Base-by-base conservation (phyloP, 1,140 invertebrate species). In the Gerris buenoi region DNA sequence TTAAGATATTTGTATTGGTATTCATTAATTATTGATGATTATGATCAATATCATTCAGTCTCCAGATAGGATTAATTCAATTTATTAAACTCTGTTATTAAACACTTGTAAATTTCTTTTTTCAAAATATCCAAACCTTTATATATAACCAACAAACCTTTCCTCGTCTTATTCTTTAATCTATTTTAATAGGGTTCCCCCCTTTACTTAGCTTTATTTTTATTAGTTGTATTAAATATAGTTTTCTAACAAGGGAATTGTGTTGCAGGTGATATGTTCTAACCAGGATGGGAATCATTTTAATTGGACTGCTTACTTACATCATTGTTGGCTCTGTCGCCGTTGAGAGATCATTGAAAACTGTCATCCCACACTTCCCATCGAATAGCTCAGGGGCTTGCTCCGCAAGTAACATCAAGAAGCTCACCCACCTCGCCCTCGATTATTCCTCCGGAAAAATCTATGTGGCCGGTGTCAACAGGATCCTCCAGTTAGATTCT, bases 391-490 rank as follows among this genome's bases (percentile, higher is more conserved):
- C 23, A 28, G 68, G 68, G 1, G 63, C 68, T 29, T 69, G 68
- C 25, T 68, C 67, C 25, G 63, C 33, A 14, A 33, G 65, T 23
- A 67, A 68, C 14, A 67, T 70, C 18, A 67, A 68, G 66, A 68
- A 69, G 27, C 66, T 75, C 25, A 69, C 64, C 58, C 83, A 85
- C 72, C 71, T 85, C 67, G 77, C 79, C 0, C 71, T 83, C 56
- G 81, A 85, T 71, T 73, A 72, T 18, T 71, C 71, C 23, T 79
- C 78, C 1, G 79, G 80, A 5, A 77, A 76, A 25, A 73, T 86
- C n/a, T 85, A 82, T 70, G 76, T 83, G 14, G 84, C 81, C 27
- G 84, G 81, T 18, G 77, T 81, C 13, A 86, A 86, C 72, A 76
- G 79, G 65, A 73, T 86, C 1, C 81, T 81, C 68, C 81, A 84